phyloP scores from a whole-genome alignment of 2,113 vertebrate genomes.

The Periophthalmodon schlosseri region DNA sequence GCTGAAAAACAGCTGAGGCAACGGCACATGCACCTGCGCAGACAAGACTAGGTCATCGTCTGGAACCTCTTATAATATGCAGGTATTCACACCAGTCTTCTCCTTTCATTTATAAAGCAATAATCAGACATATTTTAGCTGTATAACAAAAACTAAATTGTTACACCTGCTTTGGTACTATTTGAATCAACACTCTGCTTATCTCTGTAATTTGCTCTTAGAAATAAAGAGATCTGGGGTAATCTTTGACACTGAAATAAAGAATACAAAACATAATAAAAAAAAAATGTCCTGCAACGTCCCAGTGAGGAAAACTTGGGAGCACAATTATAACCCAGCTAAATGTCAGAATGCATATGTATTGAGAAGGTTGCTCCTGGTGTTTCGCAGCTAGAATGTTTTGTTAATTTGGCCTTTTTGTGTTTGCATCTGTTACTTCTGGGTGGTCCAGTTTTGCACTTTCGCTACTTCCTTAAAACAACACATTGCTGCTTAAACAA shows the following conservation, averaged over 20 bases:
- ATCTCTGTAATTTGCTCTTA: not conserved
- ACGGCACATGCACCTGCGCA: conserved; percentile 16
- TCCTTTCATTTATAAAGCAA: too few species aligned
- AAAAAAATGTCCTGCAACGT: not conserved
- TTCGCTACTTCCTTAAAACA: not conserved
- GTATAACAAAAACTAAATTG: too few species aligned
- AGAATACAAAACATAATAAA: not conserved
- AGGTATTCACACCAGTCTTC: not conserved
- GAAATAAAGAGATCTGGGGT: not conserved
- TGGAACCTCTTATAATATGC: not conserved
- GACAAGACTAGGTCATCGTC: not conserved
- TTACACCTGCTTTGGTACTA: too few species aligned
- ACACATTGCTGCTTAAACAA: not conserved
- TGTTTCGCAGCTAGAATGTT: not conserved
- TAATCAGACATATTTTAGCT: too few species aligned
- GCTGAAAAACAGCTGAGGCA: conserved; percentile 19
- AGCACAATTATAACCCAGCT: not conserved
- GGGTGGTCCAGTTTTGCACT: not conserved
- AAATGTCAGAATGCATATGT: not conserved
- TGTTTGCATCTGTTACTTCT: not conserved
- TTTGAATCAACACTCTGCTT: not conserved
- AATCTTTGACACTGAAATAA: not conserved
- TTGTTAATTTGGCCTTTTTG: not conserved
- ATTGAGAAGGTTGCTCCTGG: not conserved
- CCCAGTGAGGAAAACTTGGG: not conserved